Percentiles rank a stretch among this genome's conserved stretches.
Evolutionary conservation across 2,888 invertebrate genomes (phyloP).

Genomic region (Plebejus anna): DNA sequence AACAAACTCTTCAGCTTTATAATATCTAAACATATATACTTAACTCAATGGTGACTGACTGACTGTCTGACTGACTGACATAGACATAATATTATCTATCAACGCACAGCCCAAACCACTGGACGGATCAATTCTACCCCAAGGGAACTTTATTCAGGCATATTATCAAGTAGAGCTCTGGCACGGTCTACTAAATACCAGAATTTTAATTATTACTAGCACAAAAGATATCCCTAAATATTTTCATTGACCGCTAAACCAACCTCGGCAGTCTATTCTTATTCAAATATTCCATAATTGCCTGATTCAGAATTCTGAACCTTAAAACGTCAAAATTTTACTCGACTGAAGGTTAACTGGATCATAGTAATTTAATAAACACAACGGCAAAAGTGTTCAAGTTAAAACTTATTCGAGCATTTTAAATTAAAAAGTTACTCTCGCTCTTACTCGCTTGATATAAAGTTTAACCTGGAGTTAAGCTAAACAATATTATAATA

Average conservation of each 20-base stretch:
- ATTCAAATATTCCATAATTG: slow-evolving; percentile 1
- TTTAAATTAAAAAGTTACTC: slow-evolving; percentile 17
- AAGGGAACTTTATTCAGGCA: too few relatives aligned
- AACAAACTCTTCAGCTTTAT: too few relatives aligned
- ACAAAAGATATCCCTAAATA: neutral
- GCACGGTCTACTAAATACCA: neutral
- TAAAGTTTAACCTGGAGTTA: neutral
- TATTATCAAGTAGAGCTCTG: too few relatives aligned
- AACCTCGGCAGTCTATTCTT: neutral
- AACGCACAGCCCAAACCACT: too few relatives aligned
- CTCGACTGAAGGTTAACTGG: slow-evolving; percentile 26
- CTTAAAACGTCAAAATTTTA: slow-evolving; percentile 6
- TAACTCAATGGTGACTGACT: too few relatives aligned
- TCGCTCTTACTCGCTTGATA: neutral
- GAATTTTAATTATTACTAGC: neutral
- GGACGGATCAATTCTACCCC: too few relatives aligned
- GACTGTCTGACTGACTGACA: too few relatives aligned
- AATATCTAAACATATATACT: too few relatives aligned
- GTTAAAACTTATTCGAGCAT: slow-evolving; percentile 9
- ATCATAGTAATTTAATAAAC: slow-evolving; percentile 28
- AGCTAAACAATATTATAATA: neutral
- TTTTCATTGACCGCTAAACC: neutral
- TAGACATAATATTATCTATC: too few relatives aligned
- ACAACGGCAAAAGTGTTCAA: slow-evolving; percentile 24
- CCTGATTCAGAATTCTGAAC: slow-evolving; percentile 10